phyloP scores from a whole-genome alignment of 2,113 vertebrate species.

The Machaerirhynchus nigripectus region DNA sequence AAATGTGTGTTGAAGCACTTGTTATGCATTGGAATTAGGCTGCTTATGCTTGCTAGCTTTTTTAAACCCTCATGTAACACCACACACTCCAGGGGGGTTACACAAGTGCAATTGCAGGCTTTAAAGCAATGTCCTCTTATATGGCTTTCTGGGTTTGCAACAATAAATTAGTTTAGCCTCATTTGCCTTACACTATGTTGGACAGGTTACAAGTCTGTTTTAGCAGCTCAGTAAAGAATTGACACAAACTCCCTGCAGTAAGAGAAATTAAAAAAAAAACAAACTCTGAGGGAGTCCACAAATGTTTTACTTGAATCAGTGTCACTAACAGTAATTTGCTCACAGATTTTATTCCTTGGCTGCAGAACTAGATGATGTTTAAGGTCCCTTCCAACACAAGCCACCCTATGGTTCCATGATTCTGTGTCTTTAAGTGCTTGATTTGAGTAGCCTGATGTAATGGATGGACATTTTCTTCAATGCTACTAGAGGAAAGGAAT shows the following conservation, averaged over 20 bases:
- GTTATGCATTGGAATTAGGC: neutral
- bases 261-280: neutral
- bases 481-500: neutral
- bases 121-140: neutral
- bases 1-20: neutral
- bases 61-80: neutral
- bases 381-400: neutral
- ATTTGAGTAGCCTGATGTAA: neutral
- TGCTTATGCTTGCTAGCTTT: neutral
- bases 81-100: neutral
- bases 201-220: neutral
- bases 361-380: neutral
- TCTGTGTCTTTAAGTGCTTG: neutral
- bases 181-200: neutral
- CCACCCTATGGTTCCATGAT: neutral
- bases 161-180: neutral
- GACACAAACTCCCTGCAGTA: neutral
- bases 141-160: neutral
- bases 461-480: neutral
- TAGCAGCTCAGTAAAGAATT: neutral
- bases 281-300: neutral
- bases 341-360: neutral
- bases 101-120: neutral
- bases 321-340: neutral
- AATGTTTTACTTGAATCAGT: neutral